Evolutionary conservation across 1,140 invertebrate species (phyloP), one percentile per base, ranked within the genome.

Genomic region (Anadara kagoshimensis): DNA sequence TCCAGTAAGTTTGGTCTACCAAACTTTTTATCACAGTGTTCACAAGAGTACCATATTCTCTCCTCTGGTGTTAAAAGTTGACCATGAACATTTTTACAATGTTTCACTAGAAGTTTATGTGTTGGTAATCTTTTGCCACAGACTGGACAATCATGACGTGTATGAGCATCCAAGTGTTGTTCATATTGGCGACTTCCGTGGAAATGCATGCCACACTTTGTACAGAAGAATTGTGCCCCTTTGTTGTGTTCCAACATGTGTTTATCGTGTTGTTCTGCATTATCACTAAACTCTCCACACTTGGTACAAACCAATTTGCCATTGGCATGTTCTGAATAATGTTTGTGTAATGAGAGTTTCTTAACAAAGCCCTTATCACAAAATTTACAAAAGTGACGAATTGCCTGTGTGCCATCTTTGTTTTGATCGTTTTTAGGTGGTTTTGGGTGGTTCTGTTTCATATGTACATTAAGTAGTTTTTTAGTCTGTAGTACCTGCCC

Each of bases 241-340:
- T 75, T 69, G 7, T 75, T 45, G 69, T 87, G 86, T 16, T 70
- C 66, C 43, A 65, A 62, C 53, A 78, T 74, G 64, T 87, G 86
- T 43, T 66, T 69, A 11, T 63, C 53, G 43, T 79, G 82, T n/a
- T 51, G 14, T 18, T 69, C 75, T 44, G 77, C 51, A 56, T 78
- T 76, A 8, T 76, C 67, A 24, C 64, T 78, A 54, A 86, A 79
- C 41, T 73, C 63, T 11, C 86, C 85, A 80, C 86, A 87, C 68
- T 72, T 76, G 24, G 71, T 24, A 69, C 86, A 87, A 7, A 85
- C 80, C 43, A 76, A 66, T 47, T 81, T 80, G 1, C 78, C 78
- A 16, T 76, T 72, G 12, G 83, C 78, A 75, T 85, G 84, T 11
- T 70, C 62, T 58, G 80, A 80, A 22, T 76, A 71, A 73, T 86